A percentile compares a stretch with the other conserved stretches of the same genome.
These are phyloP conservation scores for Drosophila nigromelanica DNA, from an alignment of 1,140 invertebrate genomes.

Conservation along the genomic window DNA sequence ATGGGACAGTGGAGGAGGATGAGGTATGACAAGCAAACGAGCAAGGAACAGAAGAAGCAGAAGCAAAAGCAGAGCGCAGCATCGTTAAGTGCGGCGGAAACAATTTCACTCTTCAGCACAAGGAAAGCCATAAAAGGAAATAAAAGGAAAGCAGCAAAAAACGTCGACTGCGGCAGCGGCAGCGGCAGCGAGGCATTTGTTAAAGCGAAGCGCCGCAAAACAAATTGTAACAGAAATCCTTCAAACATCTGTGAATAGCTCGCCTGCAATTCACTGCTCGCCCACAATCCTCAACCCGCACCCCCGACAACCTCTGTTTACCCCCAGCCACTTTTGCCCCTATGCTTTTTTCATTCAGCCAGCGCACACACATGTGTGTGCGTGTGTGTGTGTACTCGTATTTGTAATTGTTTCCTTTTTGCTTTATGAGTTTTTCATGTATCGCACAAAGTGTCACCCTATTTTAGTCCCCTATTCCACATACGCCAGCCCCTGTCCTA, in stretches of 20 bases:
- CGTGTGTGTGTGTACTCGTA: no score
- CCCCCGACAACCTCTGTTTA: no score
- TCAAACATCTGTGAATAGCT: slow-evolving; percentile 72
- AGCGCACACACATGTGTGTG: no score
- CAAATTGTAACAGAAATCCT: slow-evolving; percentile 79
- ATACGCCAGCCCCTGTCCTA: no score
- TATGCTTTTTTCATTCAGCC: no score
- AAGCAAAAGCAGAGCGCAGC: slow-evolving; percentile 21
- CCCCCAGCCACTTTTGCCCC: no score
- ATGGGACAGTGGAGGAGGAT: slow-evolving; percentile 26
- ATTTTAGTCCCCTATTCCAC: no score
- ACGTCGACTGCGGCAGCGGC: slow-evolving; percentile 13
- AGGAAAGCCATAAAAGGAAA: slow-evolving; percentile 74
- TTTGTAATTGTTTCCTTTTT: no score
- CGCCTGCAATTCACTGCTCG: slow-evolving; percentile 4
- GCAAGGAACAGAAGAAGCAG: not conserved
- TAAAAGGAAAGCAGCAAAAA: slow-evolving; percentile 58
- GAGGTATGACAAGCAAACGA: not conserved
- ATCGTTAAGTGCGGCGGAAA: slow-evolving; percentile 78
- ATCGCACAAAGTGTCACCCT: no score
- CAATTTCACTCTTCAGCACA: slow-evolving; percentile 77
- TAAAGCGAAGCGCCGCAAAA: slow-evolving; percentile 55
- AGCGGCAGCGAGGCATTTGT: slow-evolving; percentile 44
- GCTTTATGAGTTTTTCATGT: no score
- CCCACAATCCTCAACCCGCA: no score